phyloP scores from a whole-genome alignment of 1,140 invertebrate genomes.

The Ganaspis sp. region DNA sequence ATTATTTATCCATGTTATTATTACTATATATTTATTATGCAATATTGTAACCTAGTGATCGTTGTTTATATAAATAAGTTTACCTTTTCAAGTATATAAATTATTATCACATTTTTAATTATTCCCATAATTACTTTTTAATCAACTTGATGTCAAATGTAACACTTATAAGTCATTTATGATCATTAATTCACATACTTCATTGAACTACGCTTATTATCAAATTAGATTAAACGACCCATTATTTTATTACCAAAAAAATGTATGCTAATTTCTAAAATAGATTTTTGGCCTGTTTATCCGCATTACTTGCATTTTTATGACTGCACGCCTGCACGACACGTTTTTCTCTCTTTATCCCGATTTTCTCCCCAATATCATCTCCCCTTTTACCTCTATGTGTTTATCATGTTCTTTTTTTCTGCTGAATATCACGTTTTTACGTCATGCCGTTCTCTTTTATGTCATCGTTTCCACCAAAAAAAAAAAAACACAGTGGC shows the following conservation, averaged over 20 bases:
- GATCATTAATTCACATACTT: too few relatives aligned
- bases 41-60: too few relatives aligned
- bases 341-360: slow-evolving; percentile 45
- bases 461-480: background rate
- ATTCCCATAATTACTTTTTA: too few relatives aligned
- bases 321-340: slow-evolving; percentile 57
- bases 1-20: too few relatives aligned
- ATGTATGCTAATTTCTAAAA: background rate
- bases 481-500: background rate
- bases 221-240: too few relatives aligned
- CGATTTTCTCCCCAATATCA: slow-evolving; percentile 15
- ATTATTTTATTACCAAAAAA: background rate
- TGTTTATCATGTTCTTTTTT: slow-evolving; percentile 26
- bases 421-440: slow-evolving; percentile 21
- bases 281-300: slow-evolving; percentile 32
- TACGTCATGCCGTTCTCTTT: background rate
- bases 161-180: too few relatives aligned
- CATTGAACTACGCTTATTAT: background rate
- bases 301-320: slow-evolving; percentile 38
- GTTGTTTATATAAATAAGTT: too few relatives aligned
- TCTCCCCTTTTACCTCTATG: background rate
- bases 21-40: too few relatives aligned
- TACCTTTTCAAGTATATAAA: too few relatives aligned
- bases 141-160: too few relatives aligned
- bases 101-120: too few relatives aligned